Base-by-base conservation (phyloP, 2,888 invertebrate species). In the Drosophila mimetica region DNA sequence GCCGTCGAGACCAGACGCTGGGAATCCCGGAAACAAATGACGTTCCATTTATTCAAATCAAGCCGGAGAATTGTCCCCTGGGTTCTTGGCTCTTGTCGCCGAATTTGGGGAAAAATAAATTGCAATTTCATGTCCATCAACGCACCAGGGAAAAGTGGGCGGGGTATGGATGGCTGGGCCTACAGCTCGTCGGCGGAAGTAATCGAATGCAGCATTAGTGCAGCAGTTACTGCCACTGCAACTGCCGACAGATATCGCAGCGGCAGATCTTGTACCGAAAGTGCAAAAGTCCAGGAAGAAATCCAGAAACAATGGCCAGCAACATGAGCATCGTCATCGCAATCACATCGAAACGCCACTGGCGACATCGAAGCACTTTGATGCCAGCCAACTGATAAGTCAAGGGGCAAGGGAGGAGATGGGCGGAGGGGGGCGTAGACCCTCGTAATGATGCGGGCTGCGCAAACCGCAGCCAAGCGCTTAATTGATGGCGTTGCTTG, bases 21-120 rank as follows among this genome's bases (percentile, higher is more conserved):
- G 63, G 75, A 75, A 83, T 86, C 70, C 77, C 77, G 81, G 77
- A 85, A 77, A 86, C 88, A 86, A 86, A 86, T 86, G 86, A 86
- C 88, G 76, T 77, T 78, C 88, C 87, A 86, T 86, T 86, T 85
- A 86, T 86, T 84, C 88, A 87, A 87, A 86, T 88, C 88, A 88
- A 88, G 79, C 75, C 78, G 64, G 75, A 80, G 51, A 67, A 76
- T 64, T 54, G 51, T 55, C 66, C 50, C 64, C 30, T 13, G 39
- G 36, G 60, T 52, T 18, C 39, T 16, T 7, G 14, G 47, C 53
- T 46, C 53, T 63, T 75, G 69, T 77, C 80, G 87, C 75, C 71
- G 84, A 83, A 86, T 77, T 83, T 65, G 64, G 76, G 50, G 13
- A 32, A 75, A 83, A 83, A 86, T 86, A 86, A 86, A 86, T 86